A percentile compares a stretch with the other conserved stretches of the same genome.
These are phyloP conservation scores for Vulpes vulpes DNA, from an alignment of 2,113 vertebrate genomes.

Conservation along the genomic window DNA sequence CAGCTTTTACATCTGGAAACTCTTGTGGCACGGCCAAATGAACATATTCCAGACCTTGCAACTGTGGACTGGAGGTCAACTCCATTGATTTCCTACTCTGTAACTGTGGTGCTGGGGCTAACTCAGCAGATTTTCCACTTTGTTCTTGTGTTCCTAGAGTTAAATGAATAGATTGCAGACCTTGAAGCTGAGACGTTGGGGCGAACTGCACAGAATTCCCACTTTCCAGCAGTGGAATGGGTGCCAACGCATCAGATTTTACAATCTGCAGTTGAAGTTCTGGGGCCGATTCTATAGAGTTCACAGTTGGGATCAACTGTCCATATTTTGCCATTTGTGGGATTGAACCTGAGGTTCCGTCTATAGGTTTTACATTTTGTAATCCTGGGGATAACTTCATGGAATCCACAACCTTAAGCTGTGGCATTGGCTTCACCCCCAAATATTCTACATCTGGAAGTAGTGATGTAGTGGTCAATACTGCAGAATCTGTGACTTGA, in stretches of 20 bases:
- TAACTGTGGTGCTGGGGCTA: background rate
- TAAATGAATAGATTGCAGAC: background rate
- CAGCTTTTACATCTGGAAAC: conserved; percentile 35
- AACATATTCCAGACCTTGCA: conserved; percentile 41
- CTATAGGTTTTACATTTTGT: conserved; percentile 57
- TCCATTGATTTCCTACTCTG: conserved; percentile 32
- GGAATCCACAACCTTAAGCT: conserved; percentile 27
- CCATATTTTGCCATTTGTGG: conserved; percentile 25
- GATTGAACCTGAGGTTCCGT: background rate
- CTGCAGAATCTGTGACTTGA: conserved; percentile 43
- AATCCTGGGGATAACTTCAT: background rate
- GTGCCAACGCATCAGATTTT: conserved; percentile 27
- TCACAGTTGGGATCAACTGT: conserved; percentile 7
- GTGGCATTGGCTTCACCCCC: background rate
- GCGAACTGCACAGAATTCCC: background rate
- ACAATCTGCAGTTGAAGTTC: conserved; percentile 12
- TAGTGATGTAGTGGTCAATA: background rate
- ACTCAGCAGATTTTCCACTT: conserved; percentile 37
- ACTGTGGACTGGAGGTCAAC: conserved; percentile 16
- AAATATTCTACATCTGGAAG: background rate
- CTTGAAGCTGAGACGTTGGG: conserved; percentile 19
- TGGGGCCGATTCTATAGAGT: background rate
- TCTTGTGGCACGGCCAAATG: conserved; percentile 9
- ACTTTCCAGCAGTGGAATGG: background rate
- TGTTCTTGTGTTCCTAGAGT: conserved; percentile 34